These are phyloP conservation scores for Rafetus swinhoei DNA, from an alignment of 2,113 vertebrate genomes.

Conservation along the genomic window DNA sequence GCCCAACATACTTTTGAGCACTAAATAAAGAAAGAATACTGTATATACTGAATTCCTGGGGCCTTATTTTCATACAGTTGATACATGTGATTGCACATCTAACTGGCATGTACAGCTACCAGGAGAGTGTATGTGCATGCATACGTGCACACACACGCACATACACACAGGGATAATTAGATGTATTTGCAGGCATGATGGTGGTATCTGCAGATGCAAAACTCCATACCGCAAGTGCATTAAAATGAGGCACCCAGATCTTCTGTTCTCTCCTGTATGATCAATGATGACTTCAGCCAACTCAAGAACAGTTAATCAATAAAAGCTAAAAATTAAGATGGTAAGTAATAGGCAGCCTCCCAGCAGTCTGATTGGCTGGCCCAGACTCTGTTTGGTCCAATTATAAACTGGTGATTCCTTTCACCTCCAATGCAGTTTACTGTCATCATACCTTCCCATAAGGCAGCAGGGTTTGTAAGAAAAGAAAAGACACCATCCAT, in stretches of 20 bases:
- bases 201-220: background rate
- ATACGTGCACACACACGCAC: too few relatives aligned
- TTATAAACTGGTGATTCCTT: background rate
- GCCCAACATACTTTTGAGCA: too few relatives aligned
- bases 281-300: background rate
- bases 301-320: background rate
- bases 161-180: too few relatives aligned
- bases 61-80: too few relatives aligned
- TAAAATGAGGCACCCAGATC: background rate
- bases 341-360: background rate
- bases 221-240: background rate
- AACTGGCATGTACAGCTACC: too few relatives aligned
- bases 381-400: background rate
- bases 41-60: too few relatives aligned
- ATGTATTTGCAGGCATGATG: too few relatives aligned
- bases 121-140: too few relatives aligned
- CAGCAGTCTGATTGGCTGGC: background rate
- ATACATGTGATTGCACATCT: too few relatives aligned
- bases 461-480: too few relatives aligned
- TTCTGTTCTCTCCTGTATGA: background rate
- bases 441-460: too few relatives aligned
- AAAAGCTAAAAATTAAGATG: background rate
- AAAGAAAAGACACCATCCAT: background rate
- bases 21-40: too few relatives aligned
- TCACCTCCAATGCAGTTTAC: background rate